These are phyloP conservation scores for Oedothorax gibbosus DNA, from an alignment of 1,140 invertebrate species.

Conservation along the genomic window DNA sequence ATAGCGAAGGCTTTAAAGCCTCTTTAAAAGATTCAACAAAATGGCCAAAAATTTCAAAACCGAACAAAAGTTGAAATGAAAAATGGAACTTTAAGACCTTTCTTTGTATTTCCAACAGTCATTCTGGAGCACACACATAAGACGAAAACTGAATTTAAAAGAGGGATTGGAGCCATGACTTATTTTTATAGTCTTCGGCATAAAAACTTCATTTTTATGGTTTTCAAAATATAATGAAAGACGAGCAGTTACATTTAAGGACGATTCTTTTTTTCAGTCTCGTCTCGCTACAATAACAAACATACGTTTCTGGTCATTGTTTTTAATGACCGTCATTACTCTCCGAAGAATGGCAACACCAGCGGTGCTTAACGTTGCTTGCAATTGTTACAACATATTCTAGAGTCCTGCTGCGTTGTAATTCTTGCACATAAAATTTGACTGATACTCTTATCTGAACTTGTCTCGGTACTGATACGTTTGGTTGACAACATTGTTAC, in stretches of 20 bases:
- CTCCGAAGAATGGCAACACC: constrained; percentile 4
- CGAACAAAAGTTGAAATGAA: constrained; percentile 28
- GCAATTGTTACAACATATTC: constrained; percentile 5
- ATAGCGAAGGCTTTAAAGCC: not conserved
- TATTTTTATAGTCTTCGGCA: constrained; percentile 43
- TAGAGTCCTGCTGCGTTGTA: constrained; percentile 6
- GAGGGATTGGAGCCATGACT: constrained; percentile 35
- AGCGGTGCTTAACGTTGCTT: constrained; percentile 19
- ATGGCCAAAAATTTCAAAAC: not conserved
- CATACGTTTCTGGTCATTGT: constrained; percentile 35
- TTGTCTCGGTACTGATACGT: not conserved
- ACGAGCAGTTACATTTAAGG: constrained; percentile 29
- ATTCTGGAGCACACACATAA: not conserved
- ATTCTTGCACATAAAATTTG: constrained; percentile 16
- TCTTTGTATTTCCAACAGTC: constrained; percentile 17
- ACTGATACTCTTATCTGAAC: constrained; percentile 12
- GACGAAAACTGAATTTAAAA: constrained; percentile 39
- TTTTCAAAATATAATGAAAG: constrained; percentile 45
- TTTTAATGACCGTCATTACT: constrained; percentile 44
- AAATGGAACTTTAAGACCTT: constrained; percentile 40
- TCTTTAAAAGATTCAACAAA: constrained; percentile 3
- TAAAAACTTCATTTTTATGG: constrained; percentile 52
- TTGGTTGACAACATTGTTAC: constrained; percentile 3
- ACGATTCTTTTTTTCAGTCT: not conserved
- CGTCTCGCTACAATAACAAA: constrained; percentile 23